These are phyloP conservation scores for Cossypha caffra DNA, from an alignment of 2,797 vertebrate species.

Conservation along the genomic window DNA sequence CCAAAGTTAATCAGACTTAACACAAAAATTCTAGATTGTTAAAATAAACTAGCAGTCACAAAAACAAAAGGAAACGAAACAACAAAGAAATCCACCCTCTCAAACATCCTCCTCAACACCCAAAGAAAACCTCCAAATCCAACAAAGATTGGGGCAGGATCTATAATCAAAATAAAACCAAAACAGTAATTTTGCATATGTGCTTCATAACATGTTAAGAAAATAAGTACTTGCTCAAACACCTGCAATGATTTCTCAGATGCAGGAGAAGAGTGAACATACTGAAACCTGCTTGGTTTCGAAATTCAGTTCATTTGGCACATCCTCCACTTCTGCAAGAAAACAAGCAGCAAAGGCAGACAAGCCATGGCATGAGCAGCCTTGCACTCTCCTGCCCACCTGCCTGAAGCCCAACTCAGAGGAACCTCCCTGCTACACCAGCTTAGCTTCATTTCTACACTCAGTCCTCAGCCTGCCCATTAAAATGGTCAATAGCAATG, in stretches of 20 bases:
- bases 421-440: background rate
- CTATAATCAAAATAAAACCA: background rate
- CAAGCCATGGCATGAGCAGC: background rate
- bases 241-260: background rate
- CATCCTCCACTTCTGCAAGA: background rate
- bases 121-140: background rate
- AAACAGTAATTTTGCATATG: background rate
- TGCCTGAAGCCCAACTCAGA: background rate
- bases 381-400: background rate
- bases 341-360: background rate
- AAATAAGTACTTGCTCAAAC: constrained; percentile 1
- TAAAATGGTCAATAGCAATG: constrained; percentile 27
- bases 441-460: background rate
- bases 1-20: background rate
- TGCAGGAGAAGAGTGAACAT: background rate
- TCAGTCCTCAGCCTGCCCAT: background rate
- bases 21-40: background rate
- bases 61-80: background rate
- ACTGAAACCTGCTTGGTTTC: constrained; percentile 21
- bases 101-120: background rate
- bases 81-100: background rate
- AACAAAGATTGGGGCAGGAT: background rate
- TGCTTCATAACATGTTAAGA: background rate
- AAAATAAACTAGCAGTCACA: background rate
- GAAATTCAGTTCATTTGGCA: constrained; percentile 27